phyloP scores from a whole-genome alignment of 2,888 invertebrate genomes.

The Dryadula phaetusa region DNA sequence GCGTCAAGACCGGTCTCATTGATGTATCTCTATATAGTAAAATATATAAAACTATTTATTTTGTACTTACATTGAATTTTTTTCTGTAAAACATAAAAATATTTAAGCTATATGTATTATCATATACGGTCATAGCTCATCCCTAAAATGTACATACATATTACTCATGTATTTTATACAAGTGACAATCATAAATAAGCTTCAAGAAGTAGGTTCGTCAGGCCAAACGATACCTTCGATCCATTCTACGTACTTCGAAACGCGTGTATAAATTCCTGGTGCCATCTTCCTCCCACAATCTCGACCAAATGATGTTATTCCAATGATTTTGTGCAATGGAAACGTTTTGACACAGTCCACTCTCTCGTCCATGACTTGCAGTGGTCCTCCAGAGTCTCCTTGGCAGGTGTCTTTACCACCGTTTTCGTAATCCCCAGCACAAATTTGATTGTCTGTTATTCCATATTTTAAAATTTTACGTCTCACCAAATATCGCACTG shows the following conservation, averaged over 20 bases:
- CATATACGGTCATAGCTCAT: not conserved
- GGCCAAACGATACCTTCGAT: constrained; percentile 81
- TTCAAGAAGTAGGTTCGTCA: constrained; percentile 2
- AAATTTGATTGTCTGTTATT: constrained; percentile 68
- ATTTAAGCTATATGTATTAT: not conserved
- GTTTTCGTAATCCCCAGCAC: constrained; percentile 75
- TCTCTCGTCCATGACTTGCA: constrained; percentile 69
- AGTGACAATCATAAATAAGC: not conserved
- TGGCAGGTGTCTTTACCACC: constrained; percentile 80
- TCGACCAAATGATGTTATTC: constrained; percentile 82
- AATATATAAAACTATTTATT: too few relatives aligned
- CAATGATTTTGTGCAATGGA: constrained; percentile 75
- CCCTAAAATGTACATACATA: not conserved
- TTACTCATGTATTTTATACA: not conserved
- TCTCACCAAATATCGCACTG: constrained; percentile 70
- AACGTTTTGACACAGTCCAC: constrained; percentile 70
- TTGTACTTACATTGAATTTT: too few relatives aligned
- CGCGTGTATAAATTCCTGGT: constrained; percentile 80
- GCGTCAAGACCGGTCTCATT: too few relatives aligned
- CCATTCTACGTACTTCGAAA: constrained; percentile 76
- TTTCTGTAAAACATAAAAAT: too few relatives aligned
- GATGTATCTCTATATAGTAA: too few relatives aligned
- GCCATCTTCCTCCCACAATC: constrained; percentile 80
- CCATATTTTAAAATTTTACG: constrained; percentile 65
- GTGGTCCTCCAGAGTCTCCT: constrained; percentile 79